These are phyloP conservation scores for Nephotettix cincticeps DNA, from an alignment of 1,140 invertebrate genomes.

Conservation along the genomic window DNA sequence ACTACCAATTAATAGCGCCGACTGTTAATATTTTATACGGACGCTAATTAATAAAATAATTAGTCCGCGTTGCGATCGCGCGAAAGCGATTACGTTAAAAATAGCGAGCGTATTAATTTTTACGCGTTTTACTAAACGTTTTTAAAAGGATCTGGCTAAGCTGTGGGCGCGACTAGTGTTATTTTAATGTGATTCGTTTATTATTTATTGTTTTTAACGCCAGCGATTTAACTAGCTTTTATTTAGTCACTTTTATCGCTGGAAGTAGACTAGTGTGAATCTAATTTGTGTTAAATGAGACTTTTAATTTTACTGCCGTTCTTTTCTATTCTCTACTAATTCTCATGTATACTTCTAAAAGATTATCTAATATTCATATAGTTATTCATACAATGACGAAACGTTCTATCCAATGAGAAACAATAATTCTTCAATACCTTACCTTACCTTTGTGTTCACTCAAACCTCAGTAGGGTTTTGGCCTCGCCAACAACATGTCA, in stretches of 20 bases:
- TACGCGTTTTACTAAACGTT: background rate
- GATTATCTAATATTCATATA: too few species aligned
- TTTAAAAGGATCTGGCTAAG: conserved; percentile 6
- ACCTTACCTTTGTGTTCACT: too few species aligned
- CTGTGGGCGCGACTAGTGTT: background rate
- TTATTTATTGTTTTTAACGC: conserved; percentile 11
- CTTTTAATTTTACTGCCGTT: too few species aligned
- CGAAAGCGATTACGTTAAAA: conserved; percentile 9
- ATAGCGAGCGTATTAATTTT: conserved; percentile 6
- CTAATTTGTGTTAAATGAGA: too few species aligned
- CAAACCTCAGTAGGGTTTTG: too few species aligned
- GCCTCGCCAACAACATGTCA: too few species aligned
- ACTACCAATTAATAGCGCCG: conserved; percentile 12
- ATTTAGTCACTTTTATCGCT: background rate
- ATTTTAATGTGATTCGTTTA: conserved; percentile 11
- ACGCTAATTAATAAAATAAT: conserved; percentile 20
- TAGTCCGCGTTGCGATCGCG: background rate
- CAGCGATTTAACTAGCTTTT: background rate
- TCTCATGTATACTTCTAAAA: too few species aligned
- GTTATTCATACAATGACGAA: too few species aligned
- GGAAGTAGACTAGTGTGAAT: background rate
- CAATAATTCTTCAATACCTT: too few species aligned
- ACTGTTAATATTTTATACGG: conserved; percentile 4
- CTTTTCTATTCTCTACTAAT: too few species aligned
- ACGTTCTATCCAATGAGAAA: too few species aligned